These are phyloP conservation scores for Rhincodon typus DNA, from an alignment of 2,797 vertebrate species.

Conservation along the genomic window DNA sequence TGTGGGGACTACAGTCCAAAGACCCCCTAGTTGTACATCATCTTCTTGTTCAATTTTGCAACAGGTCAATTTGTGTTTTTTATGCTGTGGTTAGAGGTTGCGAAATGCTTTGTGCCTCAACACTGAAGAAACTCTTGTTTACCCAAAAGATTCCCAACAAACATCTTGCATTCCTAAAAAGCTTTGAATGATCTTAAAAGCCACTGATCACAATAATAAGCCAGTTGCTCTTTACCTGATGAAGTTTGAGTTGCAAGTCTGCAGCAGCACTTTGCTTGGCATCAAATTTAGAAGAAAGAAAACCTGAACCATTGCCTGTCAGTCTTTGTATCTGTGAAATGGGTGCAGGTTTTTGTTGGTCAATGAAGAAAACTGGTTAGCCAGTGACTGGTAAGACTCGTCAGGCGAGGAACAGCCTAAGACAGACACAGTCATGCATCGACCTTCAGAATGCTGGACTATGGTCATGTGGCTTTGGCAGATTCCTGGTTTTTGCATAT, in stretches of 20 bases:
- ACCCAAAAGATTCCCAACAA: neutral
- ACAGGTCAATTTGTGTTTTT: neutral
- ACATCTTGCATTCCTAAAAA: neutral
- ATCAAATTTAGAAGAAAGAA: neutral
- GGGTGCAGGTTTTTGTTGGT: constrained; percentile 43
- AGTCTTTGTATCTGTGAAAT: neutral
- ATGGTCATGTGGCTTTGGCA: neutral
- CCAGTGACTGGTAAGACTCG: constrained; percentile 98
- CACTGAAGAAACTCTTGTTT: neutral
- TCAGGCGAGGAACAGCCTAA: constrained; percentile 88
- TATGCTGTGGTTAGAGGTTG: neutral
- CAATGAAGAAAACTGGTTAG: constrained; percentile 83
- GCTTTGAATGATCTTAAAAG: neutral
- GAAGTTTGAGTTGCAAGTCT: neutral
- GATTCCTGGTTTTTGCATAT: neutral
- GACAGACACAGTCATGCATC: constrained; percentile 91
- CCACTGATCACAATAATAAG: neutral
- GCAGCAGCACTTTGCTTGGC: neutral
- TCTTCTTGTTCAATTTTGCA: neutral
- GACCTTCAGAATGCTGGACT: constrained; percentile 48
- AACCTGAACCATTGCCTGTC: too few relatives aligned
- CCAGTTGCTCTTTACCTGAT: neutral
- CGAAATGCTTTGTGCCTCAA: neutral
- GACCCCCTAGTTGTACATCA: too few relatives aligned
- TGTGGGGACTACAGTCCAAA: neutral